Conservation (phyloP, 2,888 invertebrate genomes). For the Acronicta aceris region DNA sequence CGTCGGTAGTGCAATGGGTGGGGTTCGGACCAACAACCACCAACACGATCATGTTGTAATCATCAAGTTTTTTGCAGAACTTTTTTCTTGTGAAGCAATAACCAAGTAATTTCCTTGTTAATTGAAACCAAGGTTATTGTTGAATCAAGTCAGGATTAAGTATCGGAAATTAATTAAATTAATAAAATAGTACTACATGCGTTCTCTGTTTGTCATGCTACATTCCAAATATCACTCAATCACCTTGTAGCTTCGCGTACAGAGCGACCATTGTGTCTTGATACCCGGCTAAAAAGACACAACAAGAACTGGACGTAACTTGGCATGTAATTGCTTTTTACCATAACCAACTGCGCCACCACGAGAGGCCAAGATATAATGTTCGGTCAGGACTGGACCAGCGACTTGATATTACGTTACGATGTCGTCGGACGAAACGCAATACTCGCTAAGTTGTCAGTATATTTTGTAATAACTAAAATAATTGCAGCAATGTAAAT, state of each 20-base stretch:
- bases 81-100: constrained; percentile 38
- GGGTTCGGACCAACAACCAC: no score
- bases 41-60: no score
- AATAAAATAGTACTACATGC: constrained; percentile 29
- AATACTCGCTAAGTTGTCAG: constrained; percentile 35
- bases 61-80: not conserved
- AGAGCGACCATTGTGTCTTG: constrained; percentile 24
- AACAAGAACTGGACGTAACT: not conserved
- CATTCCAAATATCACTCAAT: constrained; percentile 69
- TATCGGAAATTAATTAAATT: constrained; percentile 61
- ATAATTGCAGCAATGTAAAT: constrained; percentile 25
- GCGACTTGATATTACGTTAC: constrained; percentile 39
- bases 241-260: constrained; percentile 62
- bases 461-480: constrained; percentile 35
- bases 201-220: constrained; percentile 38
- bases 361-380: constrained; percentile 17
- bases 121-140: constrained; percentile 54
- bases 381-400: constrained; percentile 6
- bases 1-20: no score
- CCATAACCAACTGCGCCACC: not conserved
- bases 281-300: constrained; percentile 6
- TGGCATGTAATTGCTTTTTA: not conserved
- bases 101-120: constrained; percentile 60
- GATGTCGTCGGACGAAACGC: constrained; percentile 34
- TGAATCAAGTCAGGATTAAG: constrained; percentile 56